These are phyloP conservation scores for Oreamnos americanus DNA, from an alignment of 2,113 vertebrate species.

Conservation along the genomic window DNA sequence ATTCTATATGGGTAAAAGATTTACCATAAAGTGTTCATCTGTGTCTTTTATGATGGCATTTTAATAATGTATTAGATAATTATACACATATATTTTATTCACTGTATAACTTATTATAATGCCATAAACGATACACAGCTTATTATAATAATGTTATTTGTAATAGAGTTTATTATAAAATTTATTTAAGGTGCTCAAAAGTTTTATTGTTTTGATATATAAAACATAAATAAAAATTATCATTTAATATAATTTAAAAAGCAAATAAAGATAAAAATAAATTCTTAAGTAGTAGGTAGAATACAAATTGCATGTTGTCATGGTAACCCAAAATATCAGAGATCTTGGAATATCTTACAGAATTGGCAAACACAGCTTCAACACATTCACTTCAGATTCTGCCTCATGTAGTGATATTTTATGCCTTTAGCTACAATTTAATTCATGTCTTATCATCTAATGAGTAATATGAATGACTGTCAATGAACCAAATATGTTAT, in stretches of 20 bases:
- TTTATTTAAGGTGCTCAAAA: background rate
- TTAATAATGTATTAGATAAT: background rate
- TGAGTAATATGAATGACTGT: background rate
- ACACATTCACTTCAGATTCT: background rate
- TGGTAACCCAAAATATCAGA: background rate
- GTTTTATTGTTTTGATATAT: background rate
- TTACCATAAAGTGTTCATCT: background rate
- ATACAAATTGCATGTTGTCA: background rate
- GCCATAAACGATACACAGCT: background rate
- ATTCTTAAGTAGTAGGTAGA: background rate
- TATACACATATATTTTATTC: background rate
- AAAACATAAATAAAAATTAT: background rate
- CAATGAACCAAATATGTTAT: background rate
- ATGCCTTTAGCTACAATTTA: background rate
- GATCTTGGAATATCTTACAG: background rate
- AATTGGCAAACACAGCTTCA: background rate
- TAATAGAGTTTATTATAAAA: background rate
- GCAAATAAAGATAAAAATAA: background rate
- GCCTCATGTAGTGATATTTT: background rate
- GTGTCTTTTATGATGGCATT: background rate
- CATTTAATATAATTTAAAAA: background rate
- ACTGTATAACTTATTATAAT: background rate
- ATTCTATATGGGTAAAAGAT: background rate
- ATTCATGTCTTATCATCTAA: background rate
- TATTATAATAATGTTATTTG: background rate